Evolutionary conservation across 2,113 vertebrate species (phyloP).

Genomic region (Saguinus midas): DNA sequence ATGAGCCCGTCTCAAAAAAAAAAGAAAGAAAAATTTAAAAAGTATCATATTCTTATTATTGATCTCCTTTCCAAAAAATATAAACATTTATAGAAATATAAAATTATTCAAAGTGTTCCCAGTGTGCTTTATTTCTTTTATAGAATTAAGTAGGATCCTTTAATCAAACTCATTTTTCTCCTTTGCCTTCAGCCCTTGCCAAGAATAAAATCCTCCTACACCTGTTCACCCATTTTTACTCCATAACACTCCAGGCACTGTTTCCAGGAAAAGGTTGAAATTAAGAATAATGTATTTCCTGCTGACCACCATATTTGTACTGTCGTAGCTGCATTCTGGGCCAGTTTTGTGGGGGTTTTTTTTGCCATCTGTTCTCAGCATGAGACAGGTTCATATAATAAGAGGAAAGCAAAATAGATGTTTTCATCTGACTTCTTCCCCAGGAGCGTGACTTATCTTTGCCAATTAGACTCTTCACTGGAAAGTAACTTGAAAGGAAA

Average conservation of each 20-base stretch:
- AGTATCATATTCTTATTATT: not conserved
- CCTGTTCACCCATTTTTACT: slow-evolving; percentile 26
- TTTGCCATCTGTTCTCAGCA: slow-evolving; percentile 68
- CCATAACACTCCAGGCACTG: not conserved
- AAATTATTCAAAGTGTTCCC: slow-evolving; percentile 39
- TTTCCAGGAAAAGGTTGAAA: slow-evolving; percentile 73
- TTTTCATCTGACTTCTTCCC: slow-evolving; percentile 2
- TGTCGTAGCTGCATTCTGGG: slow-evolving; percentile 18
- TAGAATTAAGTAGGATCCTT: slow-evolving; percentile 43
- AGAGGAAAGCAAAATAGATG: not conserved
- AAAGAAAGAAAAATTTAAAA: not conserved
- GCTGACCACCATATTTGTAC: slow-evolving; percentile 54
- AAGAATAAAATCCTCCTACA: slow-evolving; percentile 52
- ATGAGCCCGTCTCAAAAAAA: no score
- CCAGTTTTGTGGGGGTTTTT: slow-evolving; percentile 42
- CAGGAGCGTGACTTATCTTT: not conserved
- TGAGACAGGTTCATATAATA: slow-evolving; percentile 5
- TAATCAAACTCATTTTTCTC: not conserved
- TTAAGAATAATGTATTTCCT: slow-evolving; percentile 50
- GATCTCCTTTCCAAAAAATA: slow-evolving; percentile 35
- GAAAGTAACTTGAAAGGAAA: not conserved
- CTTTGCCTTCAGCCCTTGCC: slow-evolving; percentile 9
- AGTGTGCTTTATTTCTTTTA: slow-evolving; percentile 22
- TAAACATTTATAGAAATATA: slow-evolving; percentile 15
- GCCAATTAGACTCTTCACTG: not conserved